These are phyloP conservation scores for Brachypterus glaber DNA, from an alignment of 2,888 invertebrate genomes.

Conservation along the genomic window DNA sequence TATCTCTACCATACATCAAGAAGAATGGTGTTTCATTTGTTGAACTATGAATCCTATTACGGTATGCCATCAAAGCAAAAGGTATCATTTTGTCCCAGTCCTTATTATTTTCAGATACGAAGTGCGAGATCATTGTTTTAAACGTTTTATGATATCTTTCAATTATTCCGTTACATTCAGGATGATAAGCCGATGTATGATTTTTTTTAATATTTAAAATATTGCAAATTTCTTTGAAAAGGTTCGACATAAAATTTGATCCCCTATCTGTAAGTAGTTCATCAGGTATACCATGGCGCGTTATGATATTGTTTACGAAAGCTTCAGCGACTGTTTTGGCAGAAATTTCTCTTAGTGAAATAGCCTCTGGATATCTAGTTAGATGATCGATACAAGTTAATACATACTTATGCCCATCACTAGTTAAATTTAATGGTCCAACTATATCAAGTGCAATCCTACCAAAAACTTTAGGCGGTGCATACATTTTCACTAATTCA, in stretches of 20 bases:
- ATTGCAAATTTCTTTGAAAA: conserved; percentile 3
- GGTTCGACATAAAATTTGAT: background rate
- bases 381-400: conserved; percentile 21
- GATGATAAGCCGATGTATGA: conserved; percentile 1
- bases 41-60: background rate
- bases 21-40: conserved; percentile 3
- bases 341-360: conserved; percentile 19
- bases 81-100: background rate
- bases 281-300: background rate
- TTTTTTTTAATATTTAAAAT: background rate
- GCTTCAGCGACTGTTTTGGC: conserved; percentile 10
- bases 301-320: background rate
- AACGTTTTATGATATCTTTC: background rate
- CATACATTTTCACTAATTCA: background rate
- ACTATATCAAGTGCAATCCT: conserved; percentile 20
- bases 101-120: too few relatives aligned
- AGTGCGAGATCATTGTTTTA: too few relatives aligned
- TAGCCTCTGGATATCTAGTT: conserved; percentile 21
- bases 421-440: conserved; percentile 18
- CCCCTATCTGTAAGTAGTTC: background rate
- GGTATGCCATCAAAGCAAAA: background rate
- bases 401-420: conserved; percentile 19
- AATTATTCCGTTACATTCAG: background rate
- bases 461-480: conserved; percentile 8
- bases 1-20: too few relatives aligned